Evolutionary conservation across 2,888 invertebrate genomes (phyloP).

Genomic region (Macaria notata): DNA sequence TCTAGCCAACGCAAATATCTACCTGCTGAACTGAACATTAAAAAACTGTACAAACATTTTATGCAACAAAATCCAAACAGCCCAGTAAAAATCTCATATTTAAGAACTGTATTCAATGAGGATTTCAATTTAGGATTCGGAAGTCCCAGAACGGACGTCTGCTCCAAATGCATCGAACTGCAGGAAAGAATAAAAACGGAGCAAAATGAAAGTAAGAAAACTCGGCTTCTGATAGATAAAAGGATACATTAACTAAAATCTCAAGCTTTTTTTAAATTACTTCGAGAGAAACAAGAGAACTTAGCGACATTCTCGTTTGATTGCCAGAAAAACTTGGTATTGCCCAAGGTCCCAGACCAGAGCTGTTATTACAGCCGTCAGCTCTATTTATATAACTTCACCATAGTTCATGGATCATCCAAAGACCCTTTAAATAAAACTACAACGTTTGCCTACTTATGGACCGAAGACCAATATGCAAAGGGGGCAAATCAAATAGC

Average conservation of each 20-base stretch:
- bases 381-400: not conserved
- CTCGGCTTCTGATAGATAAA: not conserved
- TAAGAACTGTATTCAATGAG: too few species aligned
- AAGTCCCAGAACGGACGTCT: too few species aligned
- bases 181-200: too few species aligned
- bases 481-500: slow-evolving; percentile 1
- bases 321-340: not conserved
- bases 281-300: not conserved
- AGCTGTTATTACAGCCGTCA: not conserved
- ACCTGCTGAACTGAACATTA: too few species aligned
- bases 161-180: too few species aligned
- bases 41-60: too few species aligned
- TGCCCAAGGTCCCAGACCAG: not conserved
- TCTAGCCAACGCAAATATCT: too few species aligned
- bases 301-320: not conserved
- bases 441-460: not conserved
- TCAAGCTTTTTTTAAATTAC: not conserved
- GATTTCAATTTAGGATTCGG: too few species aligned
- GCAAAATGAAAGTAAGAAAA: too few species aligned
- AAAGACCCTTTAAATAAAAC: not conserved
- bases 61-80: too few species aligned
- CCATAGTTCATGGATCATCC: not conserved
- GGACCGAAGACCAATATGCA: not conserved
- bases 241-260: not conserved
- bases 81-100: too few species aligned